These are phyloP conservation scores for Oncorhynchus tshawytscha DNA, from an alignment of 2,113 vertebrate species.

Conservation along the genomic window DNA sequence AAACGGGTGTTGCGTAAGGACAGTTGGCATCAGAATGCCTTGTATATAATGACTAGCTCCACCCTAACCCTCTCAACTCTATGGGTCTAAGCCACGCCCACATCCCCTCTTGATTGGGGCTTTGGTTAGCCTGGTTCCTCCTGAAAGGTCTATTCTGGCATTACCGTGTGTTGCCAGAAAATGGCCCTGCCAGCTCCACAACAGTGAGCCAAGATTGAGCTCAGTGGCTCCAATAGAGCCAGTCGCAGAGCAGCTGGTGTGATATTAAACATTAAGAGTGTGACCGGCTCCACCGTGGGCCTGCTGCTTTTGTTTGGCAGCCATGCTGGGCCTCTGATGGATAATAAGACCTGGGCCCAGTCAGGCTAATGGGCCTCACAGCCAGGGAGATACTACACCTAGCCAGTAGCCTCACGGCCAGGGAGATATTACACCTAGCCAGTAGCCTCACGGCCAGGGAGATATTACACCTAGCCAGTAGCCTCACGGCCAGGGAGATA, in stretches of 20 bases:
- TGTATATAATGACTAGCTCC: no score
- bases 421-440: no score
- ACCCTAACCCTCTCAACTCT: no score
- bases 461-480: no score
- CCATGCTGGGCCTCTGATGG: background rate
- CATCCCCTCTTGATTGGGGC: background rate
- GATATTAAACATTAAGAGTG: constrained; percentile 5
- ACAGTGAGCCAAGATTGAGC: background rate
- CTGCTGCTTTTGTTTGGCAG: no score
- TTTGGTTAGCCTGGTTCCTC: background rate
- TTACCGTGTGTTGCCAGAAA: background rate
- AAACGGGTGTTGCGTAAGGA: background rate
- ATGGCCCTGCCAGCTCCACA: background rate
- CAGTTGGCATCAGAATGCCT: background rate
- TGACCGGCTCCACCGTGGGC: background rate
- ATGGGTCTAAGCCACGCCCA: background rate
- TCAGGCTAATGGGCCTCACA: no score
- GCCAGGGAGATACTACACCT: no score
- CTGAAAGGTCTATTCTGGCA: background rate
- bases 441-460: no score
- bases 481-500: no score
- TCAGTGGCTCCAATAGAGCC: background rate
- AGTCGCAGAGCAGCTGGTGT: background rate
- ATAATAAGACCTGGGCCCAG: no score
- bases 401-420: no score